Evolutionary conservation across 2,113 vertebrate genomes (phyloP), one percentile per base, ranked within the genome.

Genomic region (Apeltes quadracus): DNA sequence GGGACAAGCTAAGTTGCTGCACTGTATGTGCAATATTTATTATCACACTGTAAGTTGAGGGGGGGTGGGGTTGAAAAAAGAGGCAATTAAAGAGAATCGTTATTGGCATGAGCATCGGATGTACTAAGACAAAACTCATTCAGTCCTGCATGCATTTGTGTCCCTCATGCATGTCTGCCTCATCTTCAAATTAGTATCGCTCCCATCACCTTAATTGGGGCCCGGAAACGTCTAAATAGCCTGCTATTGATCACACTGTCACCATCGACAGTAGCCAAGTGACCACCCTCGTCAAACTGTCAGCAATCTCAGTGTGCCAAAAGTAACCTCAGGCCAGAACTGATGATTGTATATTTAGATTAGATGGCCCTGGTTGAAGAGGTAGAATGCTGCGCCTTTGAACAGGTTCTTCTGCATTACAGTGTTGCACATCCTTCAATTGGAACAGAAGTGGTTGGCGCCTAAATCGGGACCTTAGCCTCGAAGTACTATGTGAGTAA

Each of bases 171-270:
- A 46, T 22, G 22, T 55, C 44, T 54, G 27, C 48, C 15, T 75
- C 36, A 9, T 50, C 43, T 46, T 32, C 43, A 53, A 29, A 38
- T 9, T 23, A 6, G 18, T 10, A 29, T 73, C 4, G 1, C 38
- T 11, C 14, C 57, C 5, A 41, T 64, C 46, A 69, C 44, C 66
- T 56, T 22, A 43, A 69, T 13, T 12, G 14, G 18, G 18, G 25
- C 16, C 61, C 41, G 51, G n/a, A 29, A 46, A 39, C 58, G 64
- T 69, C 70, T 34, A 23, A 7, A 53, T 65, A 41, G 3, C 22
- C 44, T 27, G 16, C 22, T 75, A 70, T 75, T 70, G 72, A 75
- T 75, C 44, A 38, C 34, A 18, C 29, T 22, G 41, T 66, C 23
- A 46, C 22, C 53, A 29, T 57, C 53, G 57, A 27, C 50, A 71